Percentiles rank a stretch among this genome's conserved stretches.
phyloP scores from a whole-genome alignment of 2,797 vertebrate genomes.

The Pangasius larnaudii region DNA sequence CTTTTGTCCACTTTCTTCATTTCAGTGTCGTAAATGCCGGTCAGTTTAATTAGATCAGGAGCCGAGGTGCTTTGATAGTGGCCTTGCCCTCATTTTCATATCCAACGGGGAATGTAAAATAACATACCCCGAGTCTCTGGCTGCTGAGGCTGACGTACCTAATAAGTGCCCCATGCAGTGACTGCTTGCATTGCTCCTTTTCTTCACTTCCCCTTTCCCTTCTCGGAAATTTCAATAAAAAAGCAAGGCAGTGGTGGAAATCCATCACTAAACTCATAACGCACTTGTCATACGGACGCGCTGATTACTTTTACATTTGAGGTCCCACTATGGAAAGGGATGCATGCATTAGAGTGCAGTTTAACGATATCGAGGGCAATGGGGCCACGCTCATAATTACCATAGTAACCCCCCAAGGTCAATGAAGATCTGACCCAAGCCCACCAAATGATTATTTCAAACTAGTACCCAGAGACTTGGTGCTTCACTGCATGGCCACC shows the following conservation, averaged over 20 bases:
- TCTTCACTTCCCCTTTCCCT: neutral
- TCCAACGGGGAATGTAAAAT: slow-evolving; percentile 39
- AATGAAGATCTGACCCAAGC: slow-evolving; percentile 67
- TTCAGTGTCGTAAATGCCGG: slow-evolving; percentile 36
- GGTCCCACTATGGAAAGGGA: slow-evolving; percentile 28
- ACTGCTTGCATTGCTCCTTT: slow-evolving; percentile 20
- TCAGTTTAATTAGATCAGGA: slow-evolving; percentile 38
- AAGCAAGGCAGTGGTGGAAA: slow-evolving; percentile 25
- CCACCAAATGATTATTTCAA: slow-evolving; percentile 68
- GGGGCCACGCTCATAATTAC: slow-evolving; percentile 64
- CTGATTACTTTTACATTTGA: slow-evolving; percentile 48
- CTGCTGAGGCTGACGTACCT: slow-evolving; percentile 37
- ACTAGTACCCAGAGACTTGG: slow-evolving; percentile 65
- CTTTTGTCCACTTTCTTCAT: slow-evolving; percentile 7
- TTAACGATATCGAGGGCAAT: slow-evolving; percentile 59
- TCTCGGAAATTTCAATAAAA: slow-evolving; percentile 44
- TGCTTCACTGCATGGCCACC: slow-evolving; percentile 63
- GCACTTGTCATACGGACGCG: slow-evolving; percentile 28
- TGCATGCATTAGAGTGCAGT: slow-evolving; percentile 41
- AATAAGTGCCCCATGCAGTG: slow-evolving; percentile 46
- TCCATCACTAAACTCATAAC: slow-evolving; percentile 53
- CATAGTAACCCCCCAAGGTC: slow-evolving; percentile 60
- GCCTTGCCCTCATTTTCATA: slow-evolving; percentile 39
- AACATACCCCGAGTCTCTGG: slow-evolving; percentile 20
- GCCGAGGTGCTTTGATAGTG: slow-evolving; percentile 20